Evolutionary conservation across 2,797 vertebrate species (phyloP), one percentile per base, ranked within the genome.

Genomic region (Siniperca obscura): DNA sequence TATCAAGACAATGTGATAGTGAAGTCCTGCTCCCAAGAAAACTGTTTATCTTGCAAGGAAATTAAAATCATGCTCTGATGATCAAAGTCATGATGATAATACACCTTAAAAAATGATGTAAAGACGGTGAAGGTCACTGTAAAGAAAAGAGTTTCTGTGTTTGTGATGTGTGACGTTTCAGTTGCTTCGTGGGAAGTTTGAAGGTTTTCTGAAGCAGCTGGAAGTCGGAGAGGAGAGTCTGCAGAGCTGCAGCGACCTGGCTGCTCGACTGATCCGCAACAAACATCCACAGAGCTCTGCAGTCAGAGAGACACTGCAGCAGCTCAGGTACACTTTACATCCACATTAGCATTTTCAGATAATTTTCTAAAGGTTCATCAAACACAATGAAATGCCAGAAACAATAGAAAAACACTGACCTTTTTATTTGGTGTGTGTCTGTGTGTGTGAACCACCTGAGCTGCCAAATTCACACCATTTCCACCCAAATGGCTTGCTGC

Each of bases 131-230:
- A 48, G 13, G 38, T 70, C n/a, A 11, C 14, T 25, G 2, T 74
- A 27, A 78, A 17, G 12, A 60, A 14, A 55, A 52, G 7, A 13
- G 25, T 40, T 1, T 61, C 0, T 80, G 50, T 76, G 94, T 59
- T 14, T 74, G 11, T 76, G 3, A 3, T 19, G n/a, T 30, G 30
- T 30, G 3, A 27, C 13, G 6, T 71, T 81, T 36, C 84, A 93
- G 92, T 1, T 84, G 89, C 95, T 98, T 66, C 86, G 87, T 66
- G 95, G 94, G 76, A 96, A 95, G 90, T 97, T 97, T 60, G 90
- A 95, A 40, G 94, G 91, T 0, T 97, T 97, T 86, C 94, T 87
- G 79, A 95, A 91, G 87, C 96, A 97, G 86, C 61, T 97, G 86
- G 96, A 97, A 69, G 91, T 92, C 19, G 94, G 95, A 50, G 91